Conservation (phyloP, 2,888 invertebrate genomes). For the Atethmia centrago region DNA sequence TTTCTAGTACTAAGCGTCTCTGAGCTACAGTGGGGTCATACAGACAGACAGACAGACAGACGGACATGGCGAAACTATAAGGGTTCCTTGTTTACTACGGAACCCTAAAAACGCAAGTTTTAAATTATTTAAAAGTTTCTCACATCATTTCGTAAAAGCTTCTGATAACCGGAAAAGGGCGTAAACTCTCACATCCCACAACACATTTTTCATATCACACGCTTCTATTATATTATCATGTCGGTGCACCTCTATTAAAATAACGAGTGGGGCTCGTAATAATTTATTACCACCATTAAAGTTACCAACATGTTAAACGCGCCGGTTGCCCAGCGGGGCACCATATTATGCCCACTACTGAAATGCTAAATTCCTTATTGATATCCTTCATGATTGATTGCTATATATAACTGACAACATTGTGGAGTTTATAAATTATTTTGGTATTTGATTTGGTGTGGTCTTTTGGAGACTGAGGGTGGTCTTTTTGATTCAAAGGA, state of each 20-base stretch:
- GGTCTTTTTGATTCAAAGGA: conserved; percentile 29
- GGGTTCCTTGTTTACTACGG: too few species aligned
- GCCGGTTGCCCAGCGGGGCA: conserved; percentile 60
- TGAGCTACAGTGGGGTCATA: too few species aligned
- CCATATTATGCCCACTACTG: conserved; percentile 72
- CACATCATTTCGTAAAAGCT: conserved; percentile 9
- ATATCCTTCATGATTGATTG: conserved; percentile 58
- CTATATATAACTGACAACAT: conserved; percentile 44
- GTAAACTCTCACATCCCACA: conserved; percentile 32
- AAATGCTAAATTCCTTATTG: conserved; percentile 63
- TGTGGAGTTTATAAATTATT: conserved; percentile 33
- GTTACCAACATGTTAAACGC: conserved; percentile 68
- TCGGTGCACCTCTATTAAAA: conserved; percentile 57
- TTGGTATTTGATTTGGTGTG: conserved; percentile 40
- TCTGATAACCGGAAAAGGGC: conserved; percentile 39
- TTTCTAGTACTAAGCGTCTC: too few species aligned
- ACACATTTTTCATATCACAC: conserved; percentile 55
- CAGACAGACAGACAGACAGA: too few species aligned
- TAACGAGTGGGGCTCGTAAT: conserved; percentile 65
- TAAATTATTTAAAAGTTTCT: not conserved
- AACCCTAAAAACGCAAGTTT: not conserved
- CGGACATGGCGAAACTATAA: too few species aligned
- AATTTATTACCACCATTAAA: conserved; percentile 71
- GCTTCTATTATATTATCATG: conserved; percentile 58
- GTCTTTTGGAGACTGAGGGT: conserved; percentile 34